Percentiles rank a stretch among this genome's conserved stretches.
These are phyloP conservation scores for Pantherophis guttatus DNA, from an alignment of 2,113 vertebrate species.

Conservation along the genomic window DNA sequence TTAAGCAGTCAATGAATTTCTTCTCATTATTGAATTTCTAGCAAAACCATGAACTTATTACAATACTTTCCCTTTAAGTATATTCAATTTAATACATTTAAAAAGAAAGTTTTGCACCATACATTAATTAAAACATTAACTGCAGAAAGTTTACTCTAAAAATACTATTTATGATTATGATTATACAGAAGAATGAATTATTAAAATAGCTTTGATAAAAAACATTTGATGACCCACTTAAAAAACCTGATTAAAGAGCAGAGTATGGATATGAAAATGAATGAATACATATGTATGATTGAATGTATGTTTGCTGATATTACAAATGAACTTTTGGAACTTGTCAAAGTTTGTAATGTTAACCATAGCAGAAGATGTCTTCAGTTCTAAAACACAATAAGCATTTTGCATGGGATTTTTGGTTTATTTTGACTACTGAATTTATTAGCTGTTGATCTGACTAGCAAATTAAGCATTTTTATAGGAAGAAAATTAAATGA, in stretches of 20 bases:
- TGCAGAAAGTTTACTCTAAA: not conserved
- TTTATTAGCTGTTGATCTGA: not conserved
- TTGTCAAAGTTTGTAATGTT: not conserved
- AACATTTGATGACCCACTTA: not conserved
- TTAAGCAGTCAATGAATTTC: not conserved
- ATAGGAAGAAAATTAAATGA: not conserved
- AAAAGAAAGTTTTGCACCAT: not conserved
- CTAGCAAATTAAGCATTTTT: not conserved
- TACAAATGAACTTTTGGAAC: not conserved
- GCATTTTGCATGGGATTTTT: not conserved
- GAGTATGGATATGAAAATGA: not conserved
- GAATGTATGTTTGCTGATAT: not conserved
- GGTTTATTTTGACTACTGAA: not conserved
- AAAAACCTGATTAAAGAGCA: not conserved
- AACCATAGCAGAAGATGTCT: not conserved
- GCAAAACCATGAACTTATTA: not conserved
- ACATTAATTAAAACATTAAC: not conserved
- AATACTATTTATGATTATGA: not conserved
- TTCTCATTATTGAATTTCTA: not conserved
- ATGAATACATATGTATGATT: not conserved
- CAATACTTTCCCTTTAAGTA: not conserved
- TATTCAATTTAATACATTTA: not conserved
- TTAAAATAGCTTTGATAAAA: not conserved
- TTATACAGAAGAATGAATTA: not conserved
- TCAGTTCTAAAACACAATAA: not conserved